Evolutionary conservation across 2,888 invertebrate genomes (phyloP), one percentile per base, ranked within the genome.

Genomic region (Alcis repandata): DNA sequence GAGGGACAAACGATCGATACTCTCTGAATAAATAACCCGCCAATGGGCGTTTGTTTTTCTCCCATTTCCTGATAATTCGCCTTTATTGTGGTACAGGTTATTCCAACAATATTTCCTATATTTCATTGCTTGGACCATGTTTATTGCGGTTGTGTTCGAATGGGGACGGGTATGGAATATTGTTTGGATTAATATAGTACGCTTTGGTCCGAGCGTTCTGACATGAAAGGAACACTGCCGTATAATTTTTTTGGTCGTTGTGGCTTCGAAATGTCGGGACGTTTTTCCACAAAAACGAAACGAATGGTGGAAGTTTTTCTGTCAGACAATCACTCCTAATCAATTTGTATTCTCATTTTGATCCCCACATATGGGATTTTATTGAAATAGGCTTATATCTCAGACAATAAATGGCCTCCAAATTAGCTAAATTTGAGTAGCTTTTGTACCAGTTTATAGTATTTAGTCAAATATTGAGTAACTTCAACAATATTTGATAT

Each of bases 11-110:
- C 73, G 76, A 79, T 84, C 84, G 76, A 84, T 83, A 79, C 59
- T 68, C 58, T 63, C 67, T 83, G 82, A 83, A 84, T 84, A 81
- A 84, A 79, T 82, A 77, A 80, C 69, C 68, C 70, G 53, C 72
- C 67, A 70, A 70, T 62, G 69, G 70, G 69, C 74, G 74, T 69
- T 76, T 75, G 73, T 74, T 67, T 71, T 59, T 45, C 49, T 69
- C 71, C 74, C 62, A 68, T 65, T 67, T 64, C 69, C 57, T 71
- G 66, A 63, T 68, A 66, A 69, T 54, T 65, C 61, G 56, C 57
- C 32, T 68, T 70, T 59, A 60, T 62, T 56, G 57, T 58, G 27
- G 57, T 58, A 49, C 43, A 45, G 46, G 56, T 36, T 60, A 57
- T 67, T 64, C 49, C 1, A 32, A 49, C 54, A 59, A 41, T 60